These are phyloP conservation scores for Aphelenchoides bicaudatus DNA, from an alignment of 2,888 invertebrate species.

Conservation along the genomic window DNA sequence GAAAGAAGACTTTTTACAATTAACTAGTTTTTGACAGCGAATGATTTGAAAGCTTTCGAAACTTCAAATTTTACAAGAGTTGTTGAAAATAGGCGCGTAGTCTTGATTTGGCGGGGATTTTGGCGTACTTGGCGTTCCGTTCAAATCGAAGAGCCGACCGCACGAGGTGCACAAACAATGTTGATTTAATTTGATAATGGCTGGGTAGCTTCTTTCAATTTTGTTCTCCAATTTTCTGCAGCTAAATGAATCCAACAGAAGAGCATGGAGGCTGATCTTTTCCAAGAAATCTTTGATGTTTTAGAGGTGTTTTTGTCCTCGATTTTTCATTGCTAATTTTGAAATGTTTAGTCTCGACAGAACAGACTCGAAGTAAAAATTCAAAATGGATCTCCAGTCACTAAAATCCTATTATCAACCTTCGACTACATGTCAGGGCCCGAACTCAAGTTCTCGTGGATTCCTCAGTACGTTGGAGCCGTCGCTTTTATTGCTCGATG, in stretches of 20 bases:
- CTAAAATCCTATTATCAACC: constrained; percentile 55
- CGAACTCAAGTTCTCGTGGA: constrained; percentile 54
- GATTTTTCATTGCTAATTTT: constrained; percentile 3
- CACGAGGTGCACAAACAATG: too few species aligned
- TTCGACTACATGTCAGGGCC: constrained; percentile 57
- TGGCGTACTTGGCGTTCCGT: too few species aligned
- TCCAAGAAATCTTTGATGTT: constrained; percentile 35
- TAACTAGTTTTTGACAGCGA: too few species aligned
- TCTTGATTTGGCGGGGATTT: too few species aligned
- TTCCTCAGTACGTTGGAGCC: constrained; percentile 24
- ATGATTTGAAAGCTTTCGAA: too few species aligned
- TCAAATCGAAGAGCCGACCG: too few species aligned
- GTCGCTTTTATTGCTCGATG: not conserved
- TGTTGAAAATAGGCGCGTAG: too few species aligned
- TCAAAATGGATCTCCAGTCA: constrained; percentile 34
- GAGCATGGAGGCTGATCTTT: constrained; percentile 36
- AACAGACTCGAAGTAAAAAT: constrained; percentile 27
- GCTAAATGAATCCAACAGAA: not conserved
- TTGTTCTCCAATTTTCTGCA: not conserved
- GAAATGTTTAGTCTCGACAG: constrained; percentile 27
- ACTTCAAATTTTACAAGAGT: too few species aligned
- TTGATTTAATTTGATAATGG: too few species aligned
- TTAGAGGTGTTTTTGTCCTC: constrained; percentile 25
- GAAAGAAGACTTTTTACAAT: too few species aligned
- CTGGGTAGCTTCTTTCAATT: too few species aligned